A percentile compares a stretch with the other conserved stretches of the same genome.
phyloP scores from a whole-genome alignment of 2,113 vertebrate species.

The Muntiacus reevesi region DNA sequence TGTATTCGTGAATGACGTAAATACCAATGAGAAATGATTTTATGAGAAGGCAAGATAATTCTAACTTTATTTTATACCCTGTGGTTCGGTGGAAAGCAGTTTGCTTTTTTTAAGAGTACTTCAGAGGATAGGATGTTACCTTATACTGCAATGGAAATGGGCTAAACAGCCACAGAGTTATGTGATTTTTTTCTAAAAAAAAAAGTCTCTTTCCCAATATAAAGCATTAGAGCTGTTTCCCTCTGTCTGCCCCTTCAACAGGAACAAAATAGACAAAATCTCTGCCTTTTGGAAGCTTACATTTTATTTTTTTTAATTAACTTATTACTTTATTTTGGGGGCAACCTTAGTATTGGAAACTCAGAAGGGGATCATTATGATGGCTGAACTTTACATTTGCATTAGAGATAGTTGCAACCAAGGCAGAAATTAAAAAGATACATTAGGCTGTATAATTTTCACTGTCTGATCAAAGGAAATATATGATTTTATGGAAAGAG shows the following conservation, averaged over 20 bases:
- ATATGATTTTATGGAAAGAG: slow-evolving; percentile 1
- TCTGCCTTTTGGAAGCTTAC: neutral
- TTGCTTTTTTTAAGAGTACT: slow-evolving; percentile 22
- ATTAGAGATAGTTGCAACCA: neutral
- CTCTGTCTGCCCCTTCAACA: neutral
- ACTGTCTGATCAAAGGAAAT: neutral
- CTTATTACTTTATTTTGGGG: neutral
- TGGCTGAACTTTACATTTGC: neutral
- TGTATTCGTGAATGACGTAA: neutral
- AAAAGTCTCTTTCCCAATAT: neutral
- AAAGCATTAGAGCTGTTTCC: neutral
- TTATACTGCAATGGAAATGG: neutral
- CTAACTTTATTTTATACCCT: neutral
- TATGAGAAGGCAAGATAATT: neutral
- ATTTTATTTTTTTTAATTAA: neutral
- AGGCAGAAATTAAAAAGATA: neutral
- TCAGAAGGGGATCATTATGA: neutral
- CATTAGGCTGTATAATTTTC: neutral
- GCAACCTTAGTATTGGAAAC: neutral
- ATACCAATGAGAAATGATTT: neutral
- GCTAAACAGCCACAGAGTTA: neutral
- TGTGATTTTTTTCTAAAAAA: neutral
- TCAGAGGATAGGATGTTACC: neutral
- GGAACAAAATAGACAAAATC: neutral
- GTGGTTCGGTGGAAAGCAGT: neutral